phyloP scores from a whole-genome alignment of 2,113 vertebrate species.

The Mus musculus region DNA sequence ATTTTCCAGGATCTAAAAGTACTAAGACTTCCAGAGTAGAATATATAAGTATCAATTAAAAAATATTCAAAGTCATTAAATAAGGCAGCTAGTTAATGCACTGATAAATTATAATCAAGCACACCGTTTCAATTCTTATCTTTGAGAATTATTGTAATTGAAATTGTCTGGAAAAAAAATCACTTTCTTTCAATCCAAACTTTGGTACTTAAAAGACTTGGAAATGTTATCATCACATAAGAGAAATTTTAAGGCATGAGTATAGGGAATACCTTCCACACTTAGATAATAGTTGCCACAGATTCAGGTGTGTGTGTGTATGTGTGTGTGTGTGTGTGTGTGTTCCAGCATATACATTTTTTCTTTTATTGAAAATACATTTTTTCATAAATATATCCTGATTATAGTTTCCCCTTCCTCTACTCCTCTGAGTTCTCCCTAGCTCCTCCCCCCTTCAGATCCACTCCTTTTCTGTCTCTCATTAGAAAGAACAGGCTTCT shows the following conservation, averaged over 20 bases:
- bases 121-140: background rate
- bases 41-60: conserved; percentile 23
- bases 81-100: background rate
- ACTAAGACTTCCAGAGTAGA: background rate
- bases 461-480: background rate
- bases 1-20: conserved; percentile 24
- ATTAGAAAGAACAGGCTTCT: background rate
- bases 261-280: background rate
- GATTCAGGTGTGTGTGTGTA: background rate
- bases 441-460: background rate
- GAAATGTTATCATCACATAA: background rate
- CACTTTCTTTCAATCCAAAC: background rate
- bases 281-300: background rate
- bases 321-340: background rate
- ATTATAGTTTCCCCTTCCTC: background rate
- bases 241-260: background rate
- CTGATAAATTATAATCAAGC: background rate
- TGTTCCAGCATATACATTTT: background rate
- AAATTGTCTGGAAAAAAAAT: background rate
- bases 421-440: background rate
- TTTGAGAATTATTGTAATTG: background rate
- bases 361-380: background rate
- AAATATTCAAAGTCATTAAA: background rate
- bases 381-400: background rate
- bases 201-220: conserved; percentile 36